Base-by-base conservation (phyloP, 2,797 vertebrate species). In the Amphiprion clarkii region DNA sequence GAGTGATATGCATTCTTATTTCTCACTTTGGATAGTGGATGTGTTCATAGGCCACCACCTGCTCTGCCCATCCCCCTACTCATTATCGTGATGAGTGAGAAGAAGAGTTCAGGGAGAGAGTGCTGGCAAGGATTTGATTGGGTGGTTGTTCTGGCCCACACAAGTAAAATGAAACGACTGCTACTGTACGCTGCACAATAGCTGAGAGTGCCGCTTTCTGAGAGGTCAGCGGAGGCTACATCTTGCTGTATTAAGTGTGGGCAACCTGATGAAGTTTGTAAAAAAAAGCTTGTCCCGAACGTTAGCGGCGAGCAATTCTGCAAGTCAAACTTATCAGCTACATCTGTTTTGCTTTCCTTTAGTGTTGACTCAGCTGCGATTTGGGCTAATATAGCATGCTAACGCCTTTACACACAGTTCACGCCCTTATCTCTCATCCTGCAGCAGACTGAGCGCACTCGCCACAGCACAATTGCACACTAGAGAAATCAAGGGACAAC, bases 41-140 rank as follows among this genome's bases (percentile, higher is more conserved):
- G 82, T 80, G 87, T 88, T 89, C 78, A 78, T 87, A 83, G 87
- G 83, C 81, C 84, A 87, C 78, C 92, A 94, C 92, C 93, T 94
- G 93, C 91, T 94, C 81, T 60, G 79, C 88, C 89, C 90, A 77
- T 90, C 90, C 89, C 91, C 89, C 89, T 72, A 46, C 87, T 91
- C 89, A 91, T 93, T 91, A 92, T 82, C 23, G 81, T 86, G 93
- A 91, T 91, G 91, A 93, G 90, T 93, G 93, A 94, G 81, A 78
- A 87, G 87, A 87, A 75, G 82, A 87, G 88, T 90, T 90, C 81
- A 88, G 88, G 85, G 89, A 91, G 81, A 87, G 82, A 64, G 83
- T 85, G 82, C 88, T 93, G 92, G 91, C 91, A 80, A 33, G 36
- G 59, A 74, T 90, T 71, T 85, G 89, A 91, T 90, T 93, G 92